Conservation (phyloP, 2,888 invertebrate genomes). For the Nomada hirtipes region DNA sequence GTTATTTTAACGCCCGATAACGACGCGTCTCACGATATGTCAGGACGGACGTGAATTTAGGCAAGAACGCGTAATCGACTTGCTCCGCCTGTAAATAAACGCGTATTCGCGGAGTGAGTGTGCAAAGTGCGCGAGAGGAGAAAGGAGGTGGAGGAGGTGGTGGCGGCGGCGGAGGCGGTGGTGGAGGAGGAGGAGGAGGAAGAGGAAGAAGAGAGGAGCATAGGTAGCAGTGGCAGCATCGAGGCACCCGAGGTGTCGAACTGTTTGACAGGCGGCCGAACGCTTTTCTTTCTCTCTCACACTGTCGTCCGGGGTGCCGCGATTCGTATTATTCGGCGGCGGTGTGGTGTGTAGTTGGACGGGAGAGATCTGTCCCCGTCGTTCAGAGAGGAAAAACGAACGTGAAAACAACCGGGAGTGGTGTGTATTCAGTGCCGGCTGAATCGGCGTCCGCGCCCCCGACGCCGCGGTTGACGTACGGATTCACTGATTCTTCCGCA, state of each 20-base stretch:
- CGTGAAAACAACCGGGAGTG: constrained; percentile 68
- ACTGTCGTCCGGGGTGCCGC: constrained; percentile 85
- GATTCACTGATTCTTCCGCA: constrained; percentile 18
- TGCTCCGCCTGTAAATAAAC: constrained; percentile 69
- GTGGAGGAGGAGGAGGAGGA: constrained; percentile 42
- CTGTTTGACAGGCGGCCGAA: constrained; percentile 66
- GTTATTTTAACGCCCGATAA: constrained; percentile 51
- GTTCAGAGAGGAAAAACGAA: constrained; percentile 56
- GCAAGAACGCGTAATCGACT: constrained; percentile 54
- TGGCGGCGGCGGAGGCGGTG: constrained; percentile 41
- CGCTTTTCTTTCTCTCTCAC: constrained; percentile 55
- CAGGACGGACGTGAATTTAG: constrained; percentile 60
- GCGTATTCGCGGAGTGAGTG: constrained; percentile 67
- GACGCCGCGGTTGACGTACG: constrained; percentile 49
- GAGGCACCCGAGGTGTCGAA: constrained; percentile 66
- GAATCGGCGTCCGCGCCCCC: constrained; percentile 62
- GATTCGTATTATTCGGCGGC: constrained; percentile 51
- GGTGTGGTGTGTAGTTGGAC: constrained; percentile 36
- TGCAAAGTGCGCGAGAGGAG: constrained; percentile 68
- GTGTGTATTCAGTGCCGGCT: constrained; percentile 78
- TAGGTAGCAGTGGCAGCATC: constrained; percentile 59
- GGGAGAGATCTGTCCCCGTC: constrained; percentile 31
- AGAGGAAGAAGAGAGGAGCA: constrained; percentile 53
- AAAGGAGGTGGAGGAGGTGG: constrained; percentile 54
- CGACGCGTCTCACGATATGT: constrained; percentile 60